Evolutionary conservation across 1,140 invertebrate genomes (phyloP).

Genomic region (Drosophila carrolli): DNA sequence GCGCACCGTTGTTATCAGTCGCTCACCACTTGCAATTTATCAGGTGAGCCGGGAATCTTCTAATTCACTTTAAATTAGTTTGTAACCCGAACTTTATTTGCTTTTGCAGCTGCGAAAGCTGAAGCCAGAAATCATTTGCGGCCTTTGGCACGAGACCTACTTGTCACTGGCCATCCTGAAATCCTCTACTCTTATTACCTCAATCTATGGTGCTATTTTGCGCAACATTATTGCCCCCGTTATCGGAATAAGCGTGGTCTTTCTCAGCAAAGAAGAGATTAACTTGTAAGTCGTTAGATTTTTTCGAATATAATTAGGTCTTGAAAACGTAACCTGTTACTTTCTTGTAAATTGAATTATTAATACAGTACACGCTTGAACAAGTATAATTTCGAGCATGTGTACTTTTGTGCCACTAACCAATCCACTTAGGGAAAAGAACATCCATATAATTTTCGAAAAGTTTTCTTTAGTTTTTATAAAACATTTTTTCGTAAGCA

Average conservation of each 20-base stretch:
- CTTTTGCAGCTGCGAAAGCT: conserved; percentile 72
- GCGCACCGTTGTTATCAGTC: conserved; percentile 74
- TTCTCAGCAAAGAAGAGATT: conserved; percentile 83
- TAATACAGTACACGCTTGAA: not conserved
- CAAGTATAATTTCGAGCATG: too few relatives aligned
- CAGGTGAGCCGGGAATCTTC: conserved; percentile 44
- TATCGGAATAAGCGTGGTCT: conserved; percentile 83
- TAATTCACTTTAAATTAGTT: too few relatives aligned
- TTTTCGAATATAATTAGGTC: too few relatives aligned
- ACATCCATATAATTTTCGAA: too few relatives aligned
- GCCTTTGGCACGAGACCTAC: conserved; percentile 81
- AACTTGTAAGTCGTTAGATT: conserved; percentile 66
- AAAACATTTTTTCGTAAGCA: too few relatives aligned
- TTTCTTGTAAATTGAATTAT: not conserved
- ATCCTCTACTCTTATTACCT: conserved; percentile 79
- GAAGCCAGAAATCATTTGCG: conserved; percentile 78
- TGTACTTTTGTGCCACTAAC: too few relatives aligned
- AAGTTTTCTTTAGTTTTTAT: too few relatives aligned
- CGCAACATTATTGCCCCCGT: conserved; percentile 83
- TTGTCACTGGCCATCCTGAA: conserved; percentile 71
- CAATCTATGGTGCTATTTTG: conserved; percentile 81
- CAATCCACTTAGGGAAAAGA: too few relatives aligned
- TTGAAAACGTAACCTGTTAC: too few relatives aligned
- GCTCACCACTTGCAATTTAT: conserved; percentile 78
- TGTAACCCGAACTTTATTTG: not conserved